Conservation (phyloP, 2,888 invertebrate species). For the Abrostola triplasia region DNA sequence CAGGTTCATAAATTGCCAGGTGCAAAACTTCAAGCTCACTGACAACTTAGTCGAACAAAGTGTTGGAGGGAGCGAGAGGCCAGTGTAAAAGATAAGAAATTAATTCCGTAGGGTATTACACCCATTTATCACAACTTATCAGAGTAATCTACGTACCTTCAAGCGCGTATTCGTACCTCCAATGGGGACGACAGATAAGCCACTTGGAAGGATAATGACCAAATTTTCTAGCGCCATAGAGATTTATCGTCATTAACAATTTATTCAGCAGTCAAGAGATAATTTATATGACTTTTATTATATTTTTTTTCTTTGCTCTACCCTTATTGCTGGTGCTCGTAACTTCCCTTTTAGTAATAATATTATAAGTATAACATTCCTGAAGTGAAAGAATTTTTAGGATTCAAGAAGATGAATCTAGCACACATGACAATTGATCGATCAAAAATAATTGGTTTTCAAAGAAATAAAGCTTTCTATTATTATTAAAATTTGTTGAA, state of each 20-base stretch:
- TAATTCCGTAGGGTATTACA: constrained; percentile 44
- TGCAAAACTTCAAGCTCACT: constrained; percentile 8
- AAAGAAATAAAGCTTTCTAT: too few relatives aligned
- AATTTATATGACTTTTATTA: constrained; percentile 14
- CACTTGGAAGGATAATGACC: constrained; percentile 49
- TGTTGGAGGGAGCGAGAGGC: constrained; percentile 23
- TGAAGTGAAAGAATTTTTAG: too few relatives aligned
- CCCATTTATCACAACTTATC: constrained; percentile 53
- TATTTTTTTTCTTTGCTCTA: neutral
- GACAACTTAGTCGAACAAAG: constrained; percentile 24
- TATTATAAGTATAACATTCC: neutral
- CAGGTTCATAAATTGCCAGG: constrained; percentile 9
- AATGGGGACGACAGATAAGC: constrained; percentile 50
- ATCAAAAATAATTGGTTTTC: too few relatives aligned
- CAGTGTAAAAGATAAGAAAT: constrained; percentile 38
- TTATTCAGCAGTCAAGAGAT: constrained; percentile 14
- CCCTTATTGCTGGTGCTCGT: neutral
- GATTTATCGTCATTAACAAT: constrained; percentile 42
- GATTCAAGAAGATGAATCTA: too few relatives aligned
- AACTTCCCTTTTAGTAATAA: neutral
- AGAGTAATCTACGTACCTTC: constrained; percentile 35
- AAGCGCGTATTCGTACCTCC: constrained; percentile 15
- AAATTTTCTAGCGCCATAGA: constrained; percentile 37
- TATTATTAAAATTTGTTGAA: too few relatives aligned
- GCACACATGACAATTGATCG: too few relatives aligned